Conservation (phyloP, 1,140 invertebrate genomes). For the Drosophila jambulina region DNA sequence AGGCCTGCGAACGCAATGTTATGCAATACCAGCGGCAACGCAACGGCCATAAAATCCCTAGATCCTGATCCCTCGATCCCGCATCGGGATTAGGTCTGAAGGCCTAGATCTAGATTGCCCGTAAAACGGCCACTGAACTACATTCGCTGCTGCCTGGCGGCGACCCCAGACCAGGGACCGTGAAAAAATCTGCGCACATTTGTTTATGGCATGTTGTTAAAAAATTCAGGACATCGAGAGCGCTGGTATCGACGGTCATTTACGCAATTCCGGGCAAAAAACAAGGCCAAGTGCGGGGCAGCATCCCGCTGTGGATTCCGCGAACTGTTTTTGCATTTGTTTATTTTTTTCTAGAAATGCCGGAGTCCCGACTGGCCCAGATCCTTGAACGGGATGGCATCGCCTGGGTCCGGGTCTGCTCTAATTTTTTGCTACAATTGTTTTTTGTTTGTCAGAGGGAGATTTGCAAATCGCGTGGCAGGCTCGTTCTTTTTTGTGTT, state of each 20-base stretch:
- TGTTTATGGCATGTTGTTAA: constrained; percentile 72
- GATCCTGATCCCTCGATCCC: constrained; percentile 13
- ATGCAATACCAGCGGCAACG: constrained; percentile 61
- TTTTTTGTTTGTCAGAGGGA: constrained; percentile 38
- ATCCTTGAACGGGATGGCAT: constrained; percentile 31
- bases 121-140: constrained; percentile 66
- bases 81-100: constrained; percentile 5
- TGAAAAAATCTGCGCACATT: constrained; percentile 58
- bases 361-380: not conserved
- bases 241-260: constrained; percentile 28
- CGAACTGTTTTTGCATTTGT: constrained; percentile 51
- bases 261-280: constrained; percentile 65
- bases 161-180: constrained; percentile 9
- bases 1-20: constrained; percentile 66
- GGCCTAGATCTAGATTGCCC: constrained; percentile 66
- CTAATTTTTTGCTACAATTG: constrained; percentile 70
- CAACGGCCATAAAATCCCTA: constrained; percentile 58
- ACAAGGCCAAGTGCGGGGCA: constrained; percentile 48
- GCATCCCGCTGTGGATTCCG: constrained; percentile 48
- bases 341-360: constrained; percentile 52
- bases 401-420: constrained; percentile 25
- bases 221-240: constrained; percentile 76
- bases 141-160: constrained; percentile 18
- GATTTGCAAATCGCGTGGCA: constrained; percentile 48
- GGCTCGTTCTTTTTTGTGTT: constrained; percentile 17